Evolutionary conservation across 2,797 vertebrate species (phyloP).

Genomic region (Helicolenus hilgendorfi): DNA sequence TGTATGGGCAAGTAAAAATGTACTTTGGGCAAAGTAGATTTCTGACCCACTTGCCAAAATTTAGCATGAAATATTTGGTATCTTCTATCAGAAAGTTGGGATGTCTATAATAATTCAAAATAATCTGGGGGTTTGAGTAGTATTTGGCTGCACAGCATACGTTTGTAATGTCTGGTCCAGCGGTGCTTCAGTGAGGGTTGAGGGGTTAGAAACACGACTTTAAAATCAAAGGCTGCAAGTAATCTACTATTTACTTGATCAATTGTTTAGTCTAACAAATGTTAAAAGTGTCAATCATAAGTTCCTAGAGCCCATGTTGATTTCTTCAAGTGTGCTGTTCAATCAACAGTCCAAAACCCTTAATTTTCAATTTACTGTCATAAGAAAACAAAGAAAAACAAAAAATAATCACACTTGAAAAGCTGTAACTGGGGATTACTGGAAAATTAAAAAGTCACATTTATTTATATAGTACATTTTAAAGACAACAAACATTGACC

Average conservation of each 20-base stretch:
- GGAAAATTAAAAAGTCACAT: neutral
- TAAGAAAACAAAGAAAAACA: neutral
- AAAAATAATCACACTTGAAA: neutral
- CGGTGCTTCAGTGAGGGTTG: neutral
- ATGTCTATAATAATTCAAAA: neutral
- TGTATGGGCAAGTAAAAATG: too few relatives aligned
- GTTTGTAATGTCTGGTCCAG: neutral
- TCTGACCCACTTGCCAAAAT: neutral
- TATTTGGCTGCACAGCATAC: neutral
- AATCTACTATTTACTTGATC: neutral
- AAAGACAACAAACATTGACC: neutral
- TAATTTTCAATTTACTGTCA: neutral
- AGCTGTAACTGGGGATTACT: neutral
- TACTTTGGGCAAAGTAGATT: too few relatives aligned
- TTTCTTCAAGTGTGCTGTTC: neutral
- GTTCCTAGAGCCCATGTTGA: neutral
- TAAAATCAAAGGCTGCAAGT: neutral
- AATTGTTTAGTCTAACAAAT: neutral
- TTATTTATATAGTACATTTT: neutral
- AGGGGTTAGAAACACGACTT: neutral
- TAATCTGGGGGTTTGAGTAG: neutral
- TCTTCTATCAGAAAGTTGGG: neutral
- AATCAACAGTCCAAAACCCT: neutral
- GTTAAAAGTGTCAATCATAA: neutral
- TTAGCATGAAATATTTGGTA: neutral